Conservation (phyloP, 2,888 invertebrate species). For the Steinernema hermaphroditum region DNA sequence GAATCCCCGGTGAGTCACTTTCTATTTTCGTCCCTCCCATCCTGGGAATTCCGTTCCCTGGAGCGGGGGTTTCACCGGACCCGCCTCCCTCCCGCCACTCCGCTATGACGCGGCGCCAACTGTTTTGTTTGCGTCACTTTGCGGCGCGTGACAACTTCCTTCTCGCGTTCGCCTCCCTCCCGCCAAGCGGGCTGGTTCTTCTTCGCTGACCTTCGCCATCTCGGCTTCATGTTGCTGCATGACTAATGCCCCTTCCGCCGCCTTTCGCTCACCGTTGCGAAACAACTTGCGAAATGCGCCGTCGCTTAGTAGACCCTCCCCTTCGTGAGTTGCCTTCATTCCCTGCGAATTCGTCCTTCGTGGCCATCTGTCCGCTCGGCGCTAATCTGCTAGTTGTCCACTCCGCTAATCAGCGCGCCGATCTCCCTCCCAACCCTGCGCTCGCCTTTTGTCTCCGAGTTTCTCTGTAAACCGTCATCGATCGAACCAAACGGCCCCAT, state of each 20-base stretch:
- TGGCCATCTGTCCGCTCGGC: neutral
- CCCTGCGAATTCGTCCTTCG: neutral
- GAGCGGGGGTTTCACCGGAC: too few relatives aligned
- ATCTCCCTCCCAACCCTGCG: neutral
- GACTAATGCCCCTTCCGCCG: too few relatives aligned
- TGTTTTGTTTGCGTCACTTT: slow-evolving; percentile 16
- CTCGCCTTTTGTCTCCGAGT: neutral
- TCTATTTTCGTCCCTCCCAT: too few relatives aligned
- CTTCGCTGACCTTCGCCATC: too few relatives aligned
- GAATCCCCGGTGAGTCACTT: too few relatives aligned
- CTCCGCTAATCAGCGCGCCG: neutral
- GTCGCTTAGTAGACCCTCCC: neutral
- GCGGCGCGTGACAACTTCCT: slow-evolving; percentile 17
- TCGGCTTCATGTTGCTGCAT: too few relatives aligned
- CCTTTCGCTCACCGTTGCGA: neutral
- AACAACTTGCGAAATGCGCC: slow-evolving; percentile 9
- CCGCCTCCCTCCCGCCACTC: too few relatives aligned
- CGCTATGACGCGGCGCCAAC: too few relatives aligned
- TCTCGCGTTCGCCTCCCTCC: neutral
- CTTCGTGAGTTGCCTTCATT: neutral
- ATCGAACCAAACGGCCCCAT: too few relatives aligned
- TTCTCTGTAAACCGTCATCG: too few relatives aligned
- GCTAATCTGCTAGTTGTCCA: neutral
- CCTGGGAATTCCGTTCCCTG: too few relatives aligned
- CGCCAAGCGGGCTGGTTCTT: too few relatives aligned